Conservation (phyloP, 2,888 invertebrate species). For the Rotaria sp. region DNA sequence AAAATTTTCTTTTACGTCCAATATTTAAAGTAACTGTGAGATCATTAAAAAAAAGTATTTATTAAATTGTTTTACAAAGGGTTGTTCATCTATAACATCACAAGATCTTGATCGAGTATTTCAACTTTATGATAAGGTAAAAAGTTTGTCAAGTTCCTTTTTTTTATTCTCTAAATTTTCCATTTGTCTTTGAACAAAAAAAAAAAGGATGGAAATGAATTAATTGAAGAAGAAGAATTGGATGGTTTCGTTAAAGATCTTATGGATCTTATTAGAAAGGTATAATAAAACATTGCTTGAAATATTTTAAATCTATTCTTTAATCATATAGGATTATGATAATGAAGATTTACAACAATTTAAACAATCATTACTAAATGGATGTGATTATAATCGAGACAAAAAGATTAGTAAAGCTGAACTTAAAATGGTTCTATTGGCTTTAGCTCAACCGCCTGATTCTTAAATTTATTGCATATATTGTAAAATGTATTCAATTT, state of each 20-base stretch:
- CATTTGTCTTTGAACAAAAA: no score
- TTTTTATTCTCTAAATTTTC: background rate
- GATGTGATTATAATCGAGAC: conserved; percentile 8
- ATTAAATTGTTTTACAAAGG: background rate
- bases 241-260: conserved; percentile 84
- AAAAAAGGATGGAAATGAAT: conserved; percentile 71
- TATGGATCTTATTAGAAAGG: conserved; percentile 73
- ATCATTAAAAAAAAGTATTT: background rate
- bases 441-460: background rate
- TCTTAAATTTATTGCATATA: background rate
- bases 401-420: conserved; percentile 15
- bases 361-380: background rate
- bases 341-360: conserved; percentile 23
- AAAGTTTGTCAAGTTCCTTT: no score
- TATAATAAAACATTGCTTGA: conserved; percentile 42
- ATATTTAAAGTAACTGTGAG: background rate
- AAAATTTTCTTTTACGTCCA: conserved; percentile 29
- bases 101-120: conserved; percentile 5
- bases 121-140: conserved; percentile 21
- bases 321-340: background rate
- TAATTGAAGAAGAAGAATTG: conserved; percentile 85
- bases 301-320: background rate
- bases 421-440: conserved; percentile 5
- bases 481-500: background rate
- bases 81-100: background rate